Percentiles rank a stretch among this genome's conserved stretches.
These are phyloP conservation scores for Asbolus verrucosus DNA, from an alignment of 1,140 invertebrate species.

Conservation along the genomic window DNA sequence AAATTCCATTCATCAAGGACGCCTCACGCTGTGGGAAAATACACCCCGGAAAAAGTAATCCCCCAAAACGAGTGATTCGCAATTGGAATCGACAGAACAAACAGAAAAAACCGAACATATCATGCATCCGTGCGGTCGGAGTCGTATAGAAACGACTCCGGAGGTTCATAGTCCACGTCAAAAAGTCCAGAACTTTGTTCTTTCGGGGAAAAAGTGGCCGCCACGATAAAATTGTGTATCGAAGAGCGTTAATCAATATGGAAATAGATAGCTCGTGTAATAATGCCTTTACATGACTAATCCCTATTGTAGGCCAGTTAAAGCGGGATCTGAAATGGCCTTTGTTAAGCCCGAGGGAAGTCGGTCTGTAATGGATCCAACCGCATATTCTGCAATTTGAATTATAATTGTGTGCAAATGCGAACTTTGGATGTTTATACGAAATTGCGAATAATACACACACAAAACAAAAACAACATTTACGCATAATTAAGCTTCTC, in stretches of 20 bases:
- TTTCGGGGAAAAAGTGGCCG: slow-evolving; percentile 22
- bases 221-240: slow-evolving; percentile 35
- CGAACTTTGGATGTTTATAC: slow-evolving; percentile 52
- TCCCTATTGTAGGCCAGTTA: slow-evolving; percentile 52
- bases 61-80: background rate
- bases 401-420: slow-evolving; percentile 55
- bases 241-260: slow-evolving; percentile 52
- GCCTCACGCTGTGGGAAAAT: slow-evolving; percentile 3
- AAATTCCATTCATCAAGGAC: slow-evolving; percentile 43
- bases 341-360: slow-evolving; percentile 54
- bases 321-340: slow-evolving; percentile 52
- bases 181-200: too few species aligned
- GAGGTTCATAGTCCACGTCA: background rate
- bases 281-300: slow-evolving; percentile 54
- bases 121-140: slow-evolving; percentile 1
- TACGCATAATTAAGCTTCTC: slow-evolving; percentile 40
- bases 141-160: too few species aligned
- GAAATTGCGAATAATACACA: slow-evolving; percentile 53
- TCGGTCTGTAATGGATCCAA: slow-evolving; percentile 53
- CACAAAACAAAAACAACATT: slow-evolving; percentile 44
- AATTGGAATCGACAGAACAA: slow-evolving; percentile 4
- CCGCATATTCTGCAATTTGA: slow-evolving; percentile 54
- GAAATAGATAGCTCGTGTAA: slow-evolving; percentile 51
- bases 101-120: background rate
- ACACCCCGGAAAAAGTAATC: too few species aligned